Conservation (phyloP, 2,888 invertebrate genomes). For the Cryptocheilus praepositus region DNA sequence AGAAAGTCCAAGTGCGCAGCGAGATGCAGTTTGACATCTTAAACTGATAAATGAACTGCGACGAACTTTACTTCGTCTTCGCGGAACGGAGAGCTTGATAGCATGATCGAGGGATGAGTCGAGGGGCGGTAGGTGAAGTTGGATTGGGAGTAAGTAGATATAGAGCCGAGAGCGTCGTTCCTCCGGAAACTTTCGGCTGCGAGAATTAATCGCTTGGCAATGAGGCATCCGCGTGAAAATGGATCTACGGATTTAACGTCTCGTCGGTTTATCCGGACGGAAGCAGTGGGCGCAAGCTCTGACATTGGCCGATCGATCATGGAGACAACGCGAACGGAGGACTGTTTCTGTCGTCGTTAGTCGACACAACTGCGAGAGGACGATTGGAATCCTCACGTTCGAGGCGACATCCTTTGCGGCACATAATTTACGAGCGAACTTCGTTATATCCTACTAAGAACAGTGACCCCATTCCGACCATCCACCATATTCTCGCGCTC, state of each 20-base stretch:
- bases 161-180: slow-evolving; percentile 15
- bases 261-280: slow-evolving; percentile 27
- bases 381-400: slow-evolving; percentile 21
- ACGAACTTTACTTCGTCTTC: slow-evolving; percentile 20
- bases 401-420: background rate
- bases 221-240: slow-evolving; percentile 35
- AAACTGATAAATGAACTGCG: slow-evolving; percentile 37
- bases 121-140: too few species aligned
- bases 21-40: slow-evolving; percentile 21
- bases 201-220: slow-evolving; percentile 44
- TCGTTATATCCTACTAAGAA: slow-evolving; percentile 15
- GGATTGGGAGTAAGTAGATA: too few species aligned
- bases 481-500: too few species aligned
- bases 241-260: slow-evolving; percentile 42
- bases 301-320: slow-evolving; percentile 24
- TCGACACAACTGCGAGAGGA: slow-evolving; percentile 8
- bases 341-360: slow-evolving; percentile 10
- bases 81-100: background rate
- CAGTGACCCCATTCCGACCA: too few species aligned
- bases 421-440: slow-evolving; percentile 35
- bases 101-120: background rate
- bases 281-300: slow-evolving; percentile 19
- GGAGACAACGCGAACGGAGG: background rate
- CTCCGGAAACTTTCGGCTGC: slow-evolving; percentile 28
- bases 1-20: background rate